phyloP scores from a whole-genome alignment of 2,113 vertebrate genomes.

The Thinocorus orbignyianus region DNA sequence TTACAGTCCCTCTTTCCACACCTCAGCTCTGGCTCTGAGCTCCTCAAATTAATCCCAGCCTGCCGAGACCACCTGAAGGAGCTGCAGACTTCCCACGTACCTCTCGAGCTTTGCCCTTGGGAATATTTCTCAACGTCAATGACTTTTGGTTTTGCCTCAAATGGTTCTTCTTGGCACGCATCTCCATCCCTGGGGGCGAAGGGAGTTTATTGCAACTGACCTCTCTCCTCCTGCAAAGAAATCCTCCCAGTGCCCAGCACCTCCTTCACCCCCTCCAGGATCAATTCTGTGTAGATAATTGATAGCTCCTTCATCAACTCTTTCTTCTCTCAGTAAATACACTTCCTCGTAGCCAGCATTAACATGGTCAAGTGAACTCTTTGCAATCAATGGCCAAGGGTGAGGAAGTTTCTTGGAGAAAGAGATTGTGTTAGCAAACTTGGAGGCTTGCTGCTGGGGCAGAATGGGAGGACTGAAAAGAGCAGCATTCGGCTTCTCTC shows the following conservation, averaged over 20 bases:
- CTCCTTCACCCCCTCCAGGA: neutral
- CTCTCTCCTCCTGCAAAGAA: neutral
- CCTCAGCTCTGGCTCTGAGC: neutral
- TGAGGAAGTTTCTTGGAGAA: slow-evolving; percentile 38
- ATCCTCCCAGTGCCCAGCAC: neutral
- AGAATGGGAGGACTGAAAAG: slow-evolving; percentile 11
- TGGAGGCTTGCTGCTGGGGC: slow-evolving; percentile 26
- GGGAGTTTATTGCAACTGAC: neutral
- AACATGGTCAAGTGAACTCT: slow-evolving; percentile 39
- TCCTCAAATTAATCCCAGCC: neutral
- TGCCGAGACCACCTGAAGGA: neutral
- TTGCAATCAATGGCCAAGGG: neutral
- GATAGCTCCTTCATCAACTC: slow-evolving; percentile 26
- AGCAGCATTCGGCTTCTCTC: neutral
- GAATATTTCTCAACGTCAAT: neutral
- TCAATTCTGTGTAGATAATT: slow-evolving; percentile 10
- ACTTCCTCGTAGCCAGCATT: neutral
- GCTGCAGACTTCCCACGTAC: neutral
- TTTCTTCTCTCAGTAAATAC: slow-evolving; percentile 31
- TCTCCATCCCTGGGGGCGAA: neutral
- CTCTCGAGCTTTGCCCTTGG: neutral
- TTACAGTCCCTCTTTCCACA: neutral
- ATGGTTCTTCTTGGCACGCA: rapidly evolving
- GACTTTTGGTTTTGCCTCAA: neutral
- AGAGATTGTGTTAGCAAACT: slow-evolving; percentile 49